Evolutionary conservation across 2,797 vertebrate genomes (phyloP).

Genomic region (Fistularia tabacaria): DNA sequence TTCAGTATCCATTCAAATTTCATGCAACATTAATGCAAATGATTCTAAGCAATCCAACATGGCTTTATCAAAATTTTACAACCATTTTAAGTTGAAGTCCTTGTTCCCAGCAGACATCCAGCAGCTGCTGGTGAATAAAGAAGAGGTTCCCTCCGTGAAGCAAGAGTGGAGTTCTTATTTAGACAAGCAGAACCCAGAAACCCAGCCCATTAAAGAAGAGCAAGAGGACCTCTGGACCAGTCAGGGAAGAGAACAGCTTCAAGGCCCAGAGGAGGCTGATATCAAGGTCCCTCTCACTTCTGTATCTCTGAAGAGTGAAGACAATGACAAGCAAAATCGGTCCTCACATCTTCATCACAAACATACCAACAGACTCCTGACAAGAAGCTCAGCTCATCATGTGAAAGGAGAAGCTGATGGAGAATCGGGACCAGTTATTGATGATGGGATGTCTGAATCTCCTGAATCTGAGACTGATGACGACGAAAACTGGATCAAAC

Average conservation of each 20-base stretch:
- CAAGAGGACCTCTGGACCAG: too few relatives aligned
- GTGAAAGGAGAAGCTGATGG: not conserved
- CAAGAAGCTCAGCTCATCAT: not conserved
- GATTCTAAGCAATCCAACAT: too few relatives aligned
- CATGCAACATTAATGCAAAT: too few relatives aligned
- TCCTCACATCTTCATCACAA: not conserved
- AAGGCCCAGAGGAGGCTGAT: not conserved
- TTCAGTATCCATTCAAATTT: too few relatives aligned
- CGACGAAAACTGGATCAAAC: not conserved
- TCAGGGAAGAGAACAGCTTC: not conserved
- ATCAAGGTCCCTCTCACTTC: not conserved
- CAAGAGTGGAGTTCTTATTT: not conserved
- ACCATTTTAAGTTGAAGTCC: too few relatives aligned
- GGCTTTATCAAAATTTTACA: too few relatives aligned
- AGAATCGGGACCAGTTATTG: not conserved
- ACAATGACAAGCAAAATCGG: not conserved
- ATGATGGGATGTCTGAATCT: not conserved
- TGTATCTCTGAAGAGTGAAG: conserved; percentile 2
- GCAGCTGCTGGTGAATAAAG: conserved; percentile 6
- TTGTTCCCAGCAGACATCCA: conserved; percentile 1
- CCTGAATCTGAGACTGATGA: not conserved
- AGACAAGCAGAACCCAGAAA: not conserved
- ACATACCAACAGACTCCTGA: not conserved
- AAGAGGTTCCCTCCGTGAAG: conserved; percentile 7
- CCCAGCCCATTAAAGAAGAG: conserved; percentile 14